These are phyloP conservation scores for Plutomurus gul DNA, from an alignment of 1,140 invertebrate species.

Conservation along the genomic window DNA sequence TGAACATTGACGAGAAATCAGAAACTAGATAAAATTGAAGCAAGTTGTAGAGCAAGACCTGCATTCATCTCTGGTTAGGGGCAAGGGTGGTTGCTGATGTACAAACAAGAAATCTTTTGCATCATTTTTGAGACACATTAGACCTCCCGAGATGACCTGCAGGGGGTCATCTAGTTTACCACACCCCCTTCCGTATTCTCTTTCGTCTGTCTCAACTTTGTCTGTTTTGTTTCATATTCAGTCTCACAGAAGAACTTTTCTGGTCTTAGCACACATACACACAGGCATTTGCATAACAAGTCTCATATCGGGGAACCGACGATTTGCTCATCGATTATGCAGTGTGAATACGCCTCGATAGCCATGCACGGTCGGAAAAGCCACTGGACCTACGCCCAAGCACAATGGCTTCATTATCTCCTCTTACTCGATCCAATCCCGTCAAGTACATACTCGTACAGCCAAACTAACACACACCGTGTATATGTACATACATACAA, in stretches of 20 bases:
- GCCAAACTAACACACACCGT: not conserved
- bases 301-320: conserved; percentile 30
- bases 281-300: conserved; percentile 49
- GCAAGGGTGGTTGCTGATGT: not conserved
- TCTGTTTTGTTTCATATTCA: not conserved
- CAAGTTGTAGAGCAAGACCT: conserved; percentile 23
- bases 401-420: conserved; percentile 44
- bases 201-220: not conserved
- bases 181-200: conserved; percentile 51
- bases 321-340: conserved; percentile 51
- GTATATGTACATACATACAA: not conserved
- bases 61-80: conserved; percentile 25
- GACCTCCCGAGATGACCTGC: conserved; percentile 48
- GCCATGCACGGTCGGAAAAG: conserved; percentile 23
- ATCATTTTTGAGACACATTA: conserved; percentile 50
- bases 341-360: conserved; percentile 41
- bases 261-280: not conserved
- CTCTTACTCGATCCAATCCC: not conserved
- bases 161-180: conserved; percentile 48
- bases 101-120: conserved; percentile 45
- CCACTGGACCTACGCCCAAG: conserved; percentile 36
- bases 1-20: not conserved
- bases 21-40: conserved; percentile 2
- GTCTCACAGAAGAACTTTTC: not conserved
- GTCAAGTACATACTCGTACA: too few species aligned